Base-by-base conservation (phyloP, 2,797 vertebrate genomes). In the Cynopterus sphinx region DNA sequence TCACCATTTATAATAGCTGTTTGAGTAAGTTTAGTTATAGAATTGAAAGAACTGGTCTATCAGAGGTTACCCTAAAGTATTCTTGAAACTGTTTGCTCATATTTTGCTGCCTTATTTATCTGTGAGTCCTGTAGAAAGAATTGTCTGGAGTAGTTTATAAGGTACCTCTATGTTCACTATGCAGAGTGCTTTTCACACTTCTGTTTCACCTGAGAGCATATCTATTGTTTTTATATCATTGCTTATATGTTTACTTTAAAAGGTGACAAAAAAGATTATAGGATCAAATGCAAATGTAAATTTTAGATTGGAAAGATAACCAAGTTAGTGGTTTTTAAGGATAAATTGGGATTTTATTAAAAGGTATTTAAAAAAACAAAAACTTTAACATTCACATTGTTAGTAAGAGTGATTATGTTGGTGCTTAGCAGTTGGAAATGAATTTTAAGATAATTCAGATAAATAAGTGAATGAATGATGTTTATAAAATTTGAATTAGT, bases 161-260 rank as follows among this genome's bases (percentile, higher is more conserved):
- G n/a, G 16, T 2, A 6, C 12, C 8, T 49, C 10, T 57, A 0
- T 71, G 49, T 59, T 70, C 33, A 31, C 53, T 61, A 10, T 67
- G 63, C 78, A 49, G 78, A 33, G 5, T 63, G 57, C 57, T 70
- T 43, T 43, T 91, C 46, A 51, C 46, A 19, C 39, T 89, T 92
- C 92, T 92, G 73, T 78, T 94, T 95, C 36, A 74, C 41, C 43
- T 65, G 67, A 93, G 39, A 83, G 59, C 24, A 46, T 53, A 79
- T 21, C 68, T 82, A 6, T 41, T 75, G 4, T 90, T 90, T 83
- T 79, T 31, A 75, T 74, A 81, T 81, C 22, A 53, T 28, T 83
- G 31, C 51, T 65, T 61, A 41, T 24, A 71, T 61, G 90, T 90
- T 92, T 91, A 86, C 19, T 61, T 82, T 74, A 36, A 81, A 95